Base-by-base conservation (phyloP, 2,888 invertebrate species). In the Notocelia uddmanniana region DNA sequence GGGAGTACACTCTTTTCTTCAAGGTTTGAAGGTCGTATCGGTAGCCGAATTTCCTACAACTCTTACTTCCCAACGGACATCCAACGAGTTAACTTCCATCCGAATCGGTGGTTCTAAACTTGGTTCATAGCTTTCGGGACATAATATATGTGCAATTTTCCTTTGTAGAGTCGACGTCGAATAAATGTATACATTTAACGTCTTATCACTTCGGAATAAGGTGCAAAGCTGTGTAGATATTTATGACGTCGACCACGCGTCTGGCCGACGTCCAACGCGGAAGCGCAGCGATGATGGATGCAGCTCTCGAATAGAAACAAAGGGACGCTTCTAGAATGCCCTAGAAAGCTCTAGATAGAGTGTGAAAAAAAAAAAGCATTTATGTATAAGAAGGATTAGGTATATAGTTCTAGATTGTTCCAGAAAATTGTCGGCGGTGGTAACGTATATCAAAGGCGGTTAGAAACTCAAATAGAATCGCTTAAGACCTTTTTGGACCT, bases 251-350 rank as follows among this genome's bases (percentile, higher is more conserved):
- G 52, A 80, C 81, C 84, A 83, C 83, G 76, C 82, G 80, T 80
- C 83, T 92, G 92, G 92, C 89, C 66, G 52, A 19, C 75, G 64
- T 82, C 92, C 92, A 92, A 91, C 83, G 83, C 88, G 92, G 92
- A 92, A 92, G 81, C 45, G 23, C 21, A 58, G 19, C 62, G 26
- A 18, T 55, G 69, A 23, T 55, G 31, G 62, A 62, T 48, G 55
- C 69, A 13, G 68, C 10, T 23, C 68, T n/a, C 48, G 19, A 48
- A 41, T 64, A 64, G 63, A 50, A 64, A 50, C 58, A 70, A 70
- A 48, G 58, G 58, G 57, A 52, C 18, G 37, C 26, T 41, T 52
- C 70, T 52, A 64, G 69, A 64, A n/a, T 45, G 45, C 13, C 5
- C 45, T 45, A 45, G 45, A 45, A 45, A 45, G 45, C n/a, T 45